Base-by-base conservation (phyloP, 2,888 invertebrate genomes). In the Yponomeuta evonymella region DNA sequence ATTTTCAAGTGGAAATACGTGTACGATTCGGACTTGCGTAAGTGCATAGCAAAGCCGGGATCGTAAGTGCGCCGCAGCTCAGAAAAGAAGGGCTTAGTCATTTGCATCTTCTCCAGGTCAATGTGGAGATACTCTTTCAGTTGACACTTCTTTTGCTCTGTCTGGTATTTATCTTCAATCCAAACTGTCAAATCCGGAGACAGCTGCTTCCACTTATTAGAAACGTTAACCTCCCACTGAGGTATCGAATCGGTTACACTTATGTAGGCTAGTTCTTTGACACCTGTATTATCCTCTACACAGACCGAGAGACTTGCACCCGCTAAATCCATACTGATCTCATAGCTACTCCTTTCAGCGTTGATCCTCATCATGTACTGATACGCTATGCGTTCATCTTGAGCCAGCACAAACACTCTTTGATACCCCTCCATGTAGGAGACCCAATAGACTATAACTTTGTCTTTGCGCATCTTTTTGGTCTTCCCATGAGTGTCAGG, bases 41-140 rank as follows among this genome's bases (percentile, higher is more conserved):
- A 90, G 76, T 96, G 96, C 74, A 95, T 77, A 95, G 96, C 96
- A 65, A 96, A 79, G 0, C 95, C 96, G 1, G 97, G 96, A 71
- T 93, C 93, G 80, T 96, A 96, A 0, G 94, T 94, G 64, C 97
- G 90, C 65, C 95, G 86, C 36, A 97, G 83, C 78, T 96, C 96
- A 0, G 96, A 96, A 79, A 95, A 96, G 85, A 96, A 97, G 0
- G 97, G 97, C 82, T 96, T 96, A 0, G 96, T 95, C 96, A 97
- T 96, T 77, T 95, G 95, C 97, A 97, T 97, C 83, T 95, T 96
- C 70, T 94, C 94, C 75, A 97, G 94, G 81, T 97, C 96, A 71
- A 96, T 95, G 92, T 96, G 89, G 10, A 97, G 94, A 81, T 95
- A 96, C 80, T 96, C 96, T 81, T 96, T 96, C 67, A 96, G 84